Evolutionary conservation across 2,888 invertebrate genomes (phyloP).

Genomic region (Belgica antarctica): DNA sequence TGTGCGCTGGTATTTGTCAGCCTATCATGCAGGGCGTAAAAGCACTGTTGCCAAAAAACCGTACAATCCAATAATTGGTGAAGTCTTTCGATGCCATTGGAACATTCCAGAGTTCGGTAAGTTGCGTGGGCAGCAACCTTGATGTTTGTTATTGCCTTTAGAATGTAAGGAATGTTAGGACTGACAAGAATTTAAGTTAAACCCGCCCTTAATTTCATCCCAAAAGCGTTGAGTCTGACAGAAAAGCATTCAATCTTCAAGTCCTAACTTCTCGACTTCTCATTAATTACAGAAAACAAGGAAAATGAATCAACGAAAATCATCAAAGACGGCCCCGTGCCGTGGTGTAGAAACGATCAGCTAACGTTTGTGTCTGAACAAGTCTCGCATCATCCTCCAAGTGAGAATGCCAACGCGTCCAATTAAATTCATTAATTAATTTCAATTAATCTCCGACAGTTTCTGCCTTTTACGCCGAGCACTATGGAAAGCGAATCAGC

Average conservation of each 20-base stretch:
- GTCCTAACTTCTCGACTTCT: not conserved
- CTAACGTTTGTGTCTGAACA: slow-evolving; percentile 96
- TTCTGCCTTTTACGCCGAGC: slow-evolving; percentile 98
- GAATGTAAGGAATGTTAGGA: too few relatives aligned
- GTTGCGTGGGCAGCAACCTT: not conserved
- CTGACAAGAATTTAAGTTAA: too few relatives aligned
- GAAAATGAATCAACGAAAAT: slow-evolving; percentile 48
- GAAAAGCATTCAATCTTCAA: too few relatives aligned
- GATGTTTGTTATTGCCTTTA: too few relatives aligned
- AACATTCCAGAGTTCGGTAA: slow-evolving; percentile 59
- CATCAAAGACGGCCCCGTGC: slow-evolving; percentile 82
- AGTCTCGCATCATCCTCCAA: slow-evolving; percentile 98
- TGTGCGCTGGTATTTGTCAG: slow-evolving; percentile 94
- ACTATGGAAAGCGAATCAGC: slow-evolving; percentile 82
- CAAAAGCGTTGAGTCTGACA: too few relatives aligned
- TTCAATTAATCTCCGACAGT: slow-evolving; percentile 59
- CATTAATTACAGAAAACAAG: slow-evolving; percentile 34
- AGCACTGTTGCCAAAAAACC: slow-evolving; percentile 97
- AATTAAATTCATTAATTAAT: slow-evolving; percentile 16
- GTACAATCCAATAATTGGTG: slow-evolving; percentile 97
- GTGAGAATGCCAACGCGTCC: slow-evolving; percentile 56
- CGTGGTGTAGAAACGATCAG: slow-evolving; percentile 85
- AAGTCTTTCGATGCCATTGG: slow-evolving; percentile 90
- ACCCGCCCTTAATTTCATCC: too few relatives aligned
- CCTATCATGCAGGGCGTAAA: slow-evolving; percentile 97